Evolutionary conservation across 1,140 invertebrate genomes (phyloP), one percentile per base, ranked within the genome.

Genomic region (Sycobia sp.): DNA sequence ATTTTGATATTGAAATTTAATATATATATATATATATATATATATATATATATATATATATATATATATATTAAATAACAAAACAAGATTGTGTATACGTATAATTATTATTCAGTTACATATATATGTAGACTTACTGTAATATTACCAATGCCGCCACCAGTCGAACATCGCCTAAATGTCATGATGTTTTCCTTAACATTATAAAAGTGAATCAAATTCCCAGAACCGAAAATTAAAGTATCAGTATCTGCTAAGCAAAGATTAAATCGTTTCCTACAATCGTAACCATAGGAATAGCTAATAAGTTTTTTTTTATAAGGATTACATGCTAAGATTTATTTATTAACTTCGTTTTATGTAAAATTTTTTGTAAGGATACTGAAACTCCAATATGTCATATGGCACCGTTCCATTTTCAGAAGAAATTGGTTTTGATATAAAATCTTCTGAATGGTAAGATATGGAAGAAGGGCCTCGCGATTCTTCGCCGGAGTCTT

Each of bases 281-380:
- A 94, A 73, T 95, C 88, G 72, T 94, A 95, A n/a, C 92, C 92
- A 79, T 89, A 94, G 0, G 92, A 95, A 83, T 92, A 83, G 78
- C 90, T 92, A 32, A 22, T 20, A 44, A 53, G n/a, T n/a, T n/a
- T 18, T 43, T 59, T 1, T 0, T 3, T 34, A 23, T 50, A 56
- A 63, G 38, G 50, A 49, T 55, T 51, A 0, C 9, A 7, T 10
- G 0, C 38, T 14, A 9, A 14, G 41, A 23, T 34, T 16, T 4
- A 59, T 32, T n/a, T n/a, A n/a, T n/a, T n/a, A n/a, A n/a, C n/a
- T 27, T 43, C 14, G 22, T 55, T 27, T n/a, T 62, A 29, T 10
- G 18, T 49, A 27, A 16, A 9, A 18, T 46, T 25, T 32, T 11
- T 46, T n/a, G 13, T 64, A 75, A 81, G 79, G 76, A 79, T 81